Evolutionary conservation across 1,140 invertebrate genomes (phyloP).

Genomic region (Drosophila orena): DNA sequence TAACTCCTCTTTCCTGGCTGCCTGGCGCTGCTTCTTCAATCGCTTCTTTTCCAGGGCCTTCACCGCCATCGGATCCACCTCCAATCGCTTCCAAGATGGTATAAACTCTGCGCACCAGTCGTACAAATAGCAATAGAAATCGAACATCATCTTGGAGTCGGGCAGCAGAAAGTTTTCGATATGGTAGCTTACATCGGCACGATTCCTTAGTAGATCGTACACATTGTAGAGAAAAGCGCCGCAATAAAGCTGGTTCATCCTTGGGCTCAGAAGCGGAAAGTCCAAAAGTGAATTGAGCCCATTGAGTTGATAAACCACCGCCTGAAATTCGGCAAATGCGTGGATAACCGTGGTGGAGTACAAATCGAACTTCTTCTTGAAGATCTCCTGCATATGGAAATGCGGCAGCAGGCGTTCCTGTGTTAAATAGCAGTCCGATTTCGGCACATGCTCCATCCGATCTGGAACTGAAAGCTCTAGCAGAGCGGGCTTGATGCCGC

Average conservation of each 20-base stretch:
- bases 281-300: conserved; percentile 88
- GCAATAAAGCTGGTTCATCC: conserved; percentile 88
- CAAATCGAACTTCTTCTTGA: conserved; percentile 87
- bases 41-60: conserved; percentile 66
- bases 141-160: conserved; percentile 85
- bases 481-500: conserved; percentile 47
- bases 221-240: conserved; percentile 91
- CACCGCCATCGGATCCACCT: conserved; percentile 19
- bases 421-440: conserved; percentile 87
- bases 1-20: conserved; percentile 53
- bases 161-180: conserved; percentile 85
- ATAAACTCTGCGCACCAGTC: conserved; percentile 70
- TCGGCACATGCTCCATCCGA: conserved; percentile 85
- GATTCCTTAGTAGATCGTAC: conserved; percentile 86
- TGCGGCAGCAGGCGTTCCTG: conserved; percentile 87
- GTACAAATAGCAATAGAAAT: conserved; percentile 77
- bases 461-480: conserved; percentile 72
- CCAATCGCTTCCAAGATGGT: conserved; percentile 61
- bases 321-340: conserved; percentile 90
- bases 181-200: conserved; percentile 86
- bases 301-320: conserved; percentile 87
- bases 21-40: conserved; percentile 73
- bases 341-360: conserved; percentile 88
- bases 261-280: conserved; percentile 86
- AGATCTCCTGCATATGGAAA: conserved; percentile 88